phyloP scores from a whole-genome alignment of 2,113 vertebrate species.

The Tupaia chinensis region DNA sequence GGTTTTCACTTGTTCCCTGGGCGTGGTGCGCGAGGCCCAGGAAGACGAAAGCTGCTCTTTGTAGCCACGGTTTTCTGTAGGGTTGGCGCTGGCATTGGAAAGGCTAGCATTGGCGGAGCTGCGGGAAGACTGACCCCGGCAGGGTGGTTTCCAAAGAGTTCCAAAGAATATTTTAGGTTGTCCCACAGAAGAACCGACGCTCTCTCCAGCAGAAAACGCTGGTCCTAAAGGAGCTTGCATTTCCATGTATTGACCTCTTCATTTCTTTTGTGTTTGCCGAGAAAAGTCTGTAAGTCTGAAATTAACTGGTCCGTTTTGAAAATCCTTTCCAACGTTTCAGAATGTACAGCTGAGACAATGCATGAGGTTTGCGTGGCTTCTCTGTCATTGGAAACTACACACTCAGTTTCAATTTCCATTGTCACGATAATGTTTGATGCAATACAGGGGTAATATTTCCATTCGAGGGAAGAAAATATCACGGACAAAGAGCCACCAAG shows the following conservation, averaged over 20 bases:
- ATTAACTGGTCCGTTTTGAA: background rate
- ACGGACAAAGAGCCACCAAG: background rate
- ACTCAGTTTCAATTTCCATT: background rate
- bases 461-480: background rate
- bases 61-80: background rate
- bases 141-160: background rate
- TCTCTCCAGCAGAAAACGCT: background rate
- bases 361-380: conserved; percentile 9
- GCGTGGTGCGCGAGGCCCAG: background rate
- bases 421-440: background rate
- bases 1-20: conserved; percentile 8
- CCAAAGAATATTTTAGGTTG: background rate
- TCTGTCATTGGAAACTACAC: background rate
- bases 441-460: background rate
- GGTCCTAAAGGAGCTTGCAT: background rate
- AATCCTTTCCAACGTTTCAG: background rate
- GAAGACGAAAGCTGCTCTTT: background rate
- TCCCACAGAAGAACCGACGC: background rate
- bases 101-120: background rate
- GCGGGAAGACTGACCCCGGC: background rate
- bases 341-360: background rate
- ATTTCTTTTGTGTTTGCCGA: background rate
- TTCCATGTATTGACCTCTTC: background rate
- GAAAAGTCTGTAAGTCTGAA: background rate
- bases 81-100: background rate